Base-by-base conservation (phyloP, 2,888 invertebrate species). In the Dicyrtomina minuta region DNA sequence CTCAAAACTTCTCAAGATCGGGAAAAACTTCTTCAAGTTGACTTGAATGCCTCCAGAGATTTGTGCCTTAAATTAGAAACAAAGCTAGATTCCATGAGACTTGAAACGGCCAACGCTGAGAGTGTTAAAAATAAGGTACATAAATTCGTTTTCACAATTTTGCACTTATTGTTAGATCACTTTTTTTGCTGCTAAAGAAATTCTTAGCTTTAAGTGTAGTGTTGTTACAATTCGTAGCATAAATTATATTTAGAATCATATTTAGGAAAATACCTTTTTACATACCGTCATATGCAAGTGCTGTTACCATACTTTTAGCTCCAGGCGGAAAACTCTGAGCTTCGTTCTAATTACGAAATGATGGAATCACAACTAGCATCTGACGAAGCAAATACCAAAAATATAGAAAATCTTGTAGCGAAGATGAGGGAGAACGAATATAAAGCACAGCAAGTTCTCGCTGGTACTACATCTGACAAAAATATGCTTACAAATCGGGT, bases 361-460 rank as follows among this genome's bases (percentile, higher is more conserved):
- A 58, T 76, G 26, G 72, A 73, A 44, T 51, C 51, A 13, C 72
- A 74, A 51, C 39, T 77, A 15, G 41, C 67, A 33, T 56, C 68
- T 4, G 74, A 76, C 26, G 62, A 56, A 12, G 72, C 70, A 27
- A 61, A 65, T 13, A 70, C 71, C 12, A 64, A 70, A n/a, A 64
- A 73, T 15, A 43, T 77, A 17, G 73, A 77, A 71, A 67, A 70
- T 49, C 17, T 76, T 3, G 53, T 76, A 6, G 66, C 70, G 1
- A 72, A 68, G 41, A 56, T 70, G 13, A 62, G 76, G 15, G 77
- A 77, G 22, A 75, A 77, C 17, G 76, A 77, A 26, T 74, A 68
- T 39, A 64, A 73, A 24, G 41, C 53, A 20, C 71, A 75, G 49
- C 62, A 70, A 58, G 70, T 43, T 2, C 51, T 62, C 44, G 22